A percentile compares a stretch with the other conserved stretches of the same genome.
phyloP scores from a whole-genome alignment of 2,888 invertebrate species.

The Spilosoma lubricipeda region DNA sequence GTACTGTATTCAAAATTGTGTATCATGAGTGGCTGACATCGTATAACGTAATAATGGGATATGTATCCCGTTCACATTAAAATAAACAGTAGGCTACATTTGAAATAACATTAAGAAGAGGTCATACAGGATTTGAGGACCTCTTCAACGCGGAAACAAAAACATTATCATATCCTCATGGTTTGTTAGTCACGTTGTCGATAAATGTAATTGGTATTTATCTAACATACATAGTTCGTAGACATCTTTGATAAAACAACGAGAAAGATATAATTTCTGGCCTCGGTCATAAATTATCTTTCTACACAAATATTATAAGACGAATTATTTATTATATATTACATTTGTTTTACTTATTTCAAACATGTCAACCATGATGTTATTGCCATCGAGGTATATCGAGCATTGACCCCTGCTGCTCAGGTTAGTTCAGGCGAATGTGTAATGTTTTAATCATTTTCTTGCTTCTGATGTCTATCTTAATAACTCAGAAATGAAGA shows the following conservation, averaged over 20 bases:
- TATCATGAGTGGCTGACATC: too few species aligned
- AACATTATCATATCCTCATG: neutral
- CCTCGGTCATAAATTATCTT: neutral
- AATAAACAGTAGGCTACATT: neutral
- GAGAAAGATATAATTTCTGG: too few species aligned
- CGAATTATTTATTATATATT: too few species aligned
- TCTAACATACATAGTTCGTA: too few species aligned
- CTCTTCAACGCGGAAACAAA: neutral
- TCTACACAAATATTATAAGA: neutral
- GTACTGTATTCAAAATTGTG: too few species aligned
- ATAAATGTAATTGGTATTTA: neutral
- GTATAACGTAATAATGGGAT: neutral
- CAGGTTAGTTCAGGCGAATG: neutral
- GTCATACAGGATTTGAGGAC: neutral
- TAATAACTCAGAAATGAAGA: constrained; percentile 9
- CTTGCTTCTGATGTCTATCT: neutral
- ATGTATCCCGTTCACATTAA: neutral
- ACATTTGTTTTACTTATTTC: too few species aligned
- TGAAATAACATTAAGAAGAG: neutral
- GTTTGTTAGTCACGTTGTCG: neutral
- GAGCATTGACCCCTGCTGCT: neutral
- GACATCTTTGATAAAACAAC: too few species aligned
- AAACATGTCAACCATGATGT: too few species aligned
- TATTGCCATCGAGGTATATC: neutral
- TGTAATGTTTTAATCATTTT: neutral